Evolutionary conservation across 2,888 invertebrate species (phyloP).

Genomic region (Pinctada fucata): DNA sequence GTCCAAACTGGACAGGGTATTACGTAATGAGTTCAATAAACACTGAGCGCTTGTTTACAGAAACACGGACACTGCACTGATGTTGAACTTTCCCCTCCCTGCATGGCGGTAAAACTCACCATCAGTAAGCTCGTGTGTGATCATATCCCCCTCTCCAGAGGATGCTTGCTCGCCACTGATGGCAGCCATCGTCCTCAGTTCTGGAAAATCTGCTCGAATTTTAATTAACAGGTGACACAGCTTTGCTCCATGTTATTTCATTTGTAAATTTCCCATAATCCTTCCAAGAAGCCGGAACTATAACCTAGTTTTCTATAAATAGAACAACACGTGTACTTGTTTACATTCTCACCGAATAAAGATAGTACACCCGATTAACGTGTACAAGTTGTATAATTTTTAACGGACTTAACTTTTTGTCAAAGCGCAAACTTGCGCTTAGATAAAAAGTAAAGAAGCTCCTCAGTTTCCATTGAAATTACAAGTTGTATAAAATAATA

Average conservation of each 20-base stretch:
- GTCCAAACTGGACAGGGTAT: neutral
- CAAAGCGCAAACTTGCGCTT: no score
- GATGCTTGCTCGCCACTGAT: constrained; percentile 24
- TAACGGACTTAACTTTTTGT: no score
- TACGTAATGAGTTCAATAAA: neutral
- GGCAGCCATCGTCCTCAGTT: constrained; percentile 40
- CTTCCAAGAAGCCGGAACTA: constrained; percentile 14
- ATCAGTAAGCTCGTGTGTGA: constrained; percentile 52
- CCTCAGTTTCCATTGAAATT: no score
- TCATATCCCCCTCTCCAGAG: constrained; percentile 39
- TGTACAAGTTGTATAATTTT: no score
- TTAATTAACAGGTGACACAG: constrained; percentile 12
- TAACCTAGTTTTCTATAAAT: constrained; percentile 12
- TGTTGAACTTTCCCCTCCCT: no score
- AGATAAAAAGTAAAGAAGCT: no score
- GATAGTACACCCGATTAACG: no score
- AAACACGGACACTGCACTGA: neutral
- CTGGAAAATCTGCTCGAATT: constrained; percentile 19
- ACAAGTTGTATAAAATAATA: no score
- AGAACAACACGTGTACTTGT: constrained; percentile 18
- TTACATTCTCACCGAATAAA: neutral
- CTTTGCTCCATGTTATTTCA: constrained; percentile 14
- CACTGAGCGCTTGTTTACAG: neutral
- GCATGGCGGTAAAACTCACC: constrained; percentile 37
- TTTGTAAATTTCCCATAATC: constrained; percentile 12